Conservation (phyloP, 2,113 vertebrate species). For the Heptranchias perlo region DNA sequence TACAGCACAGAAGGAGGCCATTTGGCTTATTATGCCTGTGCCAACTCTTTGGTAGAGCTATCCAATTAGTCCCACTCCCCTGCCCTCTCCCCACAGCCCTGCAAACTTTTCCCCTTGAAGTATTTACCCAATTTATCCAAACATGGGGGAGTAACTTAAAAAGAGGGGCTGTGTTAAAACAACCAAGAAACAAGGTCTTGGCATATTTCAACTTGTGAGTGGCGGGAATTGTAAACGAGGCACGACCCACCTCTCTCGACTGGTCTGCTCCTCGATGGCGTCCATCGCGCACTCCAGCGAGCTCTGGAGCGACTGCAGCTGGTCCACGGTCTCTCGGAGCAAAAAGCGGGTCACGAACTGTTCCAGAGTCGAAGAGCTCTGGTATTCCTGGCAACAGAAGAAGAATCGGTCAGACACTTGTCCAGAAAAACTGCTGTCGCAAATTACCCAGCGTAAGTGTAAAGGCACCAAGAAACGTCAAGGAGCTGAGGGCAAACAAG, state of each 20-base stretch:
- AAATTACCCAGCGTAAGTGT: not conserved
- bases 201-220: not conserved
- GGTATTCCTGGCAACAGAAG: conserved; percentile 70
- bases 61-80: too few species aligned
- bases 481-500: not conserved
- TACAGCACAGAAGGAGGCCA: too few species aligned
- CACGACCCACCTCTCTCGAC: conserved; percentile 56
- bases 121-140: too few species aligned
- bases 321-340: conserved; percentile 82
- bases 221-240: not conserved
- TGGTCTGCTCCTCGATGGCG: conserved; percentile 80
- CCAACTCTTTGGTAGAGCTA: too few species aligned
- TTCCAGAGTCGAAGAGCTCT: conserved; percentile 79
- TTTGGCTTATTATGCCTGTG: too few species aligned
- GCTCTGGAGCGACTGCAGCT: conserved; percentile 83
- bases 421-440: not conserved
- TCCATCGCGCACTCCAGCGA: conserved; percentile 91
- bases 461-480: not conserved
- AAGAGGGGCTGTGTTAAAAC: not conserved
- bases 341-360: conserved; percentile 96
- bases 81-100: too few species aligned
- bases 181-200: not conserved
- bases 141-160: not conserved
- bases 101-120: too few species aligned
- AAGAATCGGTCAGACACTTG: not conserved